These are phyloP conservation scores for Deilephila porcellus DNA, from an alignment of 2,888 invertebrate genomes.

Conservation along the genomic window DNA sequence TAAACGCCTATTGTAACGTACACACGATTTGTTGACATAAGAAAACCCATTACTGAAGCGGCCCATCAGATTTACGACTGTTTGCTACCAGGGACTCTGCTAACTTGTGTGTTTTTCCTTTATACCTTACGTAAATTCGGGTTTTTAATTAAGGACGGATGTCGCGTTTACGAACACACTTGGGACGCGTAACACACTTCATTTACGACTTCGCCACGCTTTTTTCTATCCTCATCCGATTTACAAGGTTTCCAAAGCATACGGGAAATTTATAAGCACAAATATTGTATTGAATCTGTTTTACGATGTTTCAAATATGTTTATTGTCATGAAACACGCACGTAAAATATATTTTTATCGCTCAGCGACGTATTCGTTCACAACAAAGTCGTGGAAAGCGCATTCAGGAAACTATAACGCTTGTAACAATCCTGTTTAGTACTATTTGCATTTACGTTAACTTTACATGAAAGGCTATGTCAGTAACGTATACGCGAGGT, in stretches of 20 bases:
- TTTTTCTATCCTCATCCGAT: slow-evolving; percentile 35
- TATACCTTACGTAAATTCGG: slow-evolving; percentile 54
- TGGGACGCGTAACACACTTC: slow-evolving; percentile 55
- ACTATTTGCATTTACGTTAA: slow-evolving; percentile 7
- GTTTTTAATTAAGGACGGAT: slow-evolving; percentile 60
- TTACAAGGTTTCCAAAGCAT: slow-evolving; percentile 36
- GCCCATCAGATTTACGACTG: slow-evolving; percentile 69
- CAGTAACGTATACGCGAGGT: background rate
- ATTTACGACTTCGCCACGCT: slow-evolving; percentile 46
- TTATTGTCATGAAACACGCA: slow-evolving; percentile 24
- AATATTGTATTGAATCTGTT: slow-evolving; percentile 31
- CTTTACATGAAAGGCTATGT: background rate
- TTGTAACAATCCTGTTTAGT: slow-evolving; percentile 9
- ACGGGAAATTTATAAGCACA: slow-evolving; percentile 30
- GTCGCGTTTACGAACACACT: slow-evolving; percentile 52
- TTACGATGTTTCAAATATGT: slow-evolving; percentile 26
- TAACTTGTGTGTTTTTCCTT: slow-evolving; percentile 58
- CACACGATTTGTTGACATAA: slow-evolving; percentile 67
- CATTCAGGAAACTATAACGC: slow-evolving; percentile 14
- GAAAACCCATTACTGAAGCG: slow-evolving; percentile 68
- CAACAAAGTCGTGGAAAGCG: slow-evolving; percentile 18
- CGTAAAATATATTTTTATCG: slow-evolving; percentile 24
- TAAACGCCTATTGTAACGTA: slow-evolving; percentile 44
- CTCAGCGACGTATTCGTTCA: slow-evolving; percentile 9
- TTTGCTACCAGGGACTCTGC: slow-evolving; percentile 53